A percentile compares a stretch with the other conserved stretches of the same genome.
Conservation (phyloP, 2,888 invertebrate species). For the Laothoe populi region DNA sequence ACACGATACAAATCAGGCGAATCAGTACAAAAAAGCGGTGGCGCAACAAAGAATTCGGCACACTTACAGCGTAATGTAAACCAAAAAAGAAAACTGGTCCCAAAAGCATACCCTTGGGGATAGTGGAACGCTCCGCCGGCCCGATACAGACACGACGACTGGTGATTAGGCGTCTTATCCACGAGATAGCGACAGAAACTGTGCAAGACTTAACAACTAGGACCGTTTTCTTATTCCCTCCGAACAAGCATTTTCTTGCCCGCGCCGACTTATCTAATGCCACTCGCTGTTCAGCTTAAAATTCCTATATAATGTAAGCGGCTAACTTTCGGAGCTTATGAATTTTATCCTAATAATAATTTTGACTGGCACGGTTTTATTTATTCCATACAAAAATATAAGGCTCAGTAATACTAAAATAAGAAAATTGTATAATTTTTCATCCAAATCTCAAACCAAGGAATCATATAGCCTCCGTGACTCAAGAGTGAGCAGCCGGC, state of each 20-base stretch:
- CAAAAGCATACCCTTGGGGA: conserved; percentile 81
- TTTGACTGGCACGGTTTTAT: conserved; percentile 32
- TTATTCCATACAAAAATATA: conserved; percentile 1
- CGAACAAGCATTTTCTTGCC: conserved; percentile 79
- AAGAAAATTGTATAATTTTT: no score
- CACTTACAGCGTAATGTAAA: conserved; percentile 83
- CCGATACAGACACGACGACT: conserved; percentile 84
- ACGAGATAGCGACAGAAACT: conserved; percentile 84
- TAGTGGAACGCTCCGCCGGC: conserved; percentile 74
- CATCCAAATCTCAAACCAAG: neutral
- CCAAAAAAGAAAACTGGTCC: conserved; percentile 84
- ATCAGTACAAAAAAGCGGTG: conserved; percentile 72
- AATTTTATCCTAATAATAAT: conserved; percentile 45
- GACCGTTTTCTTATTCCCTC: conserved; percentile 83
- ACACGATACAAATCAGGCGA: conserved; percentile 70
- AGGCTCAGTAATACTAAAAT: no score
- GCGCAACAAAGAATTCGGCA: conserved; percentile 81
- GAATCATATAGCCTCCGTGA: no score
- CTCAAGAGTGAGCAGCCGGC: no score
- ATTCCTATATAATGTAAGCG: conserved; percentile 72
- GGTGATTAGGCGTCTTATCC: conserved; percentile 85
- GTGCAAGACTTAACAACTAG: conserved; percentile 85
- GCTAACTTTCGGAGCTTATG: conserved; percentile 65
- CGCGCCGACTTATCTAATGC: conserved; percentile 80
- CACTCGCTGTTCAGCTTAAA: conserved; percentile 68